Conservation (phyloP, 2,797 vertebrate species). For the Peromyscus attwateri region DNA sequence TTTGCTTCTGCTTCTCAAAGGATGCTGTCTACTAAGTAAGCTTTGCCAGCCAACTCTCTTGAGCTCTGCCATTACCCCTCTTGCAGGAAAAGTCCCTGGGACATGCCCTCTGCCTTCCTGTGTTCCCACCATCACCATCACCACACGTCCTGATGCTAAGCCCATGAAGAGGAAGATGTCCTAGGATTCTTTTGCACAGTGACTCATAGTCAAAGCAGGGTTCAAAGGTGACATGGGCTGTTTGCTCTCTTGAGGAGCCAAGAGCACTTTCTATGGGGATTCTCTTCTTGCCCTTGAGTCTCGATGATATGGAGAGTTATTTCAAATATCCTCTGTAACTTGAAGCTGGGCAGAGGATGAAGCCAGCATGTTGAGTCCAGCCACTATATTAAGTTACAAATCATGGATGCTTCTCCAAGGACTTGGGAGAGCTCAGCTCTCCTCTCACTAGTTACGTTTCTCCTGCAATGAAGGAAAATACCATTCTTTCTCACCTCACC, state of each 20-base stretch:
- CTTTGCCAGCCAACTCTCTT: not conserved
- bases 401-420: not conserved
- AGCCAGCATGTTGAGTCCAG: not conserved
- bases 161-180: not conserved
- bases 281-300: not conserved
- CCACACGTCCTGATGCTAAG: accelerated
- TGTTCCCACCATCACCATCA: not conserved
- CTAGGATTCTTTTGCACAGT: not conserved
- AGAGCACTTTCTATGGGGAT: too few species aligned
- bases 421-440: too few species aligned
- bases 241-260: not conserved
- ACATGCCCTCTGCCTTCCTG: accelerated
- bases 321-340: not conserved
- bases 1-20: not conserved
- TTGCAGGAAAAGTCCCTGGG: accelerated
- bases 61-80: accelerated
- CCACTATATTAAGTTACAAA: not conserved
- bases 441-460: not conserved
- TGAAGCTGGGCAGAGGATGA: not conserved
- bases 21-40: not conserved
- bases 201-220: accelerated
- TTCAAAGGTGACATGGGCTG: not conserved
- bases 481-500: accelerated
- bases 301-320: not conserved
- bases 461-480: accelerated